Evolutionary conservation across 2,797 vertebrate species (phyloP), one percentile per base, ranked within the genome.

Genomic region (Phoeniculus purpureus): DNA sequence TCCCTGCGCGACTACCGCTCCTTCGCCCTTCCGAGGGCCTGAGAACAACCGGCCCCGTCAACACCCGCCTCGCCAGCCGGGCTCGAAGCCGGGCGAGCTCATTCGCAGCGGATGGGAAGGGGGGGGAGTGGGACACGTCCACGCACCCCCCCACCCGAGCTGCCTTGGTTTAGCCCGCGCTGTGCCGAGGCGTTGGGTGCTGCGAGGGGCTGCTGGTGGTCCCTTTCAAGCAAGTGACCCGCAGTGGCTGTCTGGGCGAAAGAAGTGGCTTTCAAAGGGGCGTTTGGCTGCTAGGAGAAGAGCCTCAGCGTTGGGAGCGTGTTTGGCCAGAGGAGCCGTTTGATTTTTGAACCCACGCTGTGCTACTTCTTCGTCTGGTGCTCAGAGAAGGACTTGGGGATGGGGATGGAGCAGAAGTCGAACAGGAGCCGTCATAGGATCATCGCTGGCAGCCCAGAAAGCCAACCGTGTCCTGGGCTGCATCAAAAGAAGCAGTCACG

Each of bases 121-220:
- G 59, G 59, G n/a, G 23, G 13, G 16, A 25, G 19, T 13, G 11
- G 17, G 29, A 29, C 48, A 29, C 47, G 10, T 10, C 12, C 5
- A 26, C 25, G 10, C 23, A 18, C 45, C 6, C 3, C 14, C 14
- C 25, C 14, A 8, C 6, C 7, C 5, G 1, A 4, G 4, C 2
- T 4, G 37, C 10, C 59, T 59, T 82, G 94, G 90, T 70, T 87
- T 29, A 4, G 21, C 29, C 26, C 26, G 31, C 32, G 31, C 34
- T 10, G 12, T 3, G 52, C 47, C 9, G 2, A 22, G 50, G 26
- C 27, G 5, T 14, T 16, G 1, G 62, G 34, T 29, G 22, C 47
- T 9, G 56, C 62, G n/a, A 11, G 25, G 18, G 23, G 55, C 32
- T 6, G 29, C 12, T 3, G 43, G 32, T 11, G 58, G 52, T 7